A percentile compares a stretch with the other conserved stretches of the same genome.
These are phyloP conservation scores for Tachycineta bicolor DNA, from an alignment of 2,113 vertebrate species.

Conservation along the genomic window DNA sequence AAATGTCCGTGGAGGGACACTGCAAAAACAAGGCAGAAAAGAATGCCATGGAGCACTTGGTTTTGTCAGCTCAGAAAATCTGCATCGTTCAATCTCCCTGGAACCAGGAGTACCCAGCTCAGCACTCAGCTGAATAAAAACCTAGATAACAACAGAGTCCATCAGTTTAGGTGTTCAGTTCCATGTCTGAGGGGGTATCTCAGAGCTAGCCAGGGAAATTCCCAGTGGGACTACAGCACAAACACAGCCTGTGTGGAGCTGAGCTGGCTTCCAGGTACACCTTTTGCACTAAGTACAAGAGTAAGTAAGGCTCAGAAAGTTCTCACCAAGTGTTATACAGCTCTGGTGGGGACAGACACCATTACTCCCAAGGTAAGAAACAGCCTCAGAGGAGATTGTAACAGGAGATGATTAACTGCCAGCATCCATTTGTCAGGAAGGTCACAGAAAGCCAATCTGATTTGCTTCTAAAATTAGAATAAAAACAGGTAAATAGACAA, in stretches of 20 bases:
- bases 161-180: neutral
- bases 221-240: fast-evolving
- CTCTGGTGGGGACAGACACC: neutral
- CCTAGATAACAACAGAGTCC: too few relatives aligned
- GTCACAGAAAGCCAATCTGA: neutral
- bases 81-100: neutral
- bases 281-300: neutral
- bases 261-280: neutral
- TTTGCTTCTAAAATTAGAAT: neutral
- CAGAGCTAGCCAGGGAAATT: neutral
- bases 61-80: neutral
- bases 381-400: neutral
- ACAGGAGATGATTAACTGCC: constrained; percentile 15
- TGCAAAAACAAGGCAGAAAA: neutral
- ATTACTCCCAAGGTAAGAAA: neutral
- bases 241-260: neutral
- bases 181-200: neutral
- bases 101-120: neutral
- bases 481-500: neutral
- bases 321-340: neutral
- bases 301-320: neutral
- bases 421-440: neutral
- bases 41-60: neutral
- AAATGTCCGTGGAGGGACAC: neutral
- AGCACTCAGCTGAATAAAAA: neutral